These are phyloP conservation scores for Eolophus roseicapilla DNA, from an alignment of 2,113 vertebrate genomes.

Conservation along the genomic window DNA sequence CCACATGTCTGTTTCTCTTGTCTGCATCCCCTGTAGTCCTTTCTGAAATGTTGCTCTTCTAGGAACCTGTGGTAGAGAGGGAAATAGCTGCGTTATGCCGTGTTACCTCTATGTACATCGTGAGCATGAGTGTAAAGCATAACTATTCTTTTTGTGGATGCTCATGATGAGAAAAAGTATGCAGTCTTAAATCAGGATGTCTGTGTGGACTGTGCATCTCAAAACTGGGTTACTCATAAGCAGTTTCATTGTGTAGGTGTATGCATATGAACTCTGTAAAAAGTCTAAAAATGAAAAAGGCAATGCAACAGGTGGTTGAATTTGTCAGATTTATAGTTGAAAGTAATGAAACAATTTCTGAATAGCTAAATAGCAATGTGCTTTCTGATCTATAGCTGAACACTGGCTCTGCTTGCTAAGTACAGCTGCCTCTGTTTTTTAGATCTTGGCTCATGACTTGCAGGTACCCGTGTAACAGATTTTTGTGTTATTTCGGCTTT, in stretches of 20 bases:
- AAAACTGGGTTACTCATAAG: background rate
- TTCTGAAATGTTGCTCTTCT: background rate
- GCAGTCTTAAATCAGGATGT: background rate
- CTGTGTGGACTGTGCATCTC: background rate
- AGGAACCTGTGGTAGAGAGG: background rate
- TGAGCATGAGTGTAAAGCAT: background rate
- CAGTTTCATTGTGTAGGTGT: background rate
- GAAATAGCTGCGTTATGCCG: background rate
- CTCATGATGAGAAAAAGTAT: background rate
- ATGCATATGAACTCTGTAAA: background rate
- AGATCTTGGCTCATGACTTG: background rate
- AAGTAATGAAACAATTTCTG: background rate
- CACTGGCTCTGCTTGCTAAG: background rate
- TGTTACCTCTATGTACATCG: background rate
- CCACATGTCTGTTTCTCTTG: background rate
- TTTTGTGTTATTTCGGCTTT: background rate
- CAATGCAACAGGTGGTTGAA: background rate
- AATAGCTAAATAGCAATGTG: background rate
- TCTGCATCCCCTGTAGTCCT: background rate
- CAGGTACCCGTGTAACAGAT: background rate
- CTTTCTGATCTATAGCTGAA: background rate
- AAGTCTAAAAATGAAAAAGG: background rate
- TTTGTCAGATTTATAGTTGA: background rate
- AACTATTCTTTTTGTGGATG: background rate
- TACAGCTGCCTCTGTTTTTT: background rate